phyloP scores from a whole-genome alignment of 2,113 vertebrate genomes.

The Acrocephalus arundinaceus region DNA sequence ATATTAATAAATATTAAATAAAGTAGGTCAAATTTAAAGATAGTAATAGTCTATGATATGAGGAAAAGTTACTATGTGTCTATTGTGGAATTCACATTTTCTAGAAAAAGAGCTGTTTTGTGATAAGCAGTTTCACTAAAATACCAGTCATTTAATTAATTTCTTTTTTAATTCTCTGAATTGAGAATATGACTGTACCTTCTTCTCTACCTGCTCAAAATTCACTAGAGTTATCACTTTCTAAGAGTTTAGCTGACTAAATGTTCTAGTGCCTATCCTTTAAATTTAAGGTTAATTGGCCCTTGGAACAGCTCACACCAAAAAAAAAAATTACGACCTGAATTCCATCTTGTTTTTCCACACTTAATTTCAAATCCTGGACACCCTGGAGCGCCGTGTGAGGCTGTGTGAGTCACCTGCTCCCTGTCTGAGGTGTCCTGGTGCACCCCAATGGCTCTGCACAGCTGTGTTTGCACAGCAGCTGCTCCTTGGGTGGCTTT shows the following conservation, averaged over 20 bases:
- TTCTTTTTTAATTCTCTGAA: neutral
- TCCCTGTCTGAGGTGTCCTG: neutral
- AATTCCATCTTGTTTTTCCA: neutral
- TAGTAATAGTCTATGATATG: neutral
- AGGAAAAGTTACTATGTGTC: neutral
- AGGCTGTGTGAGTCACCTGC: neutral
- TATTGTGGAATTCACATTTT: neutral
- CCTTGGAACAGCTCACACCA: neutral
- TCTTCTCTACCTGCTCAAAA: neutral
- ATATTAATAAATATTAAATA: neutral
- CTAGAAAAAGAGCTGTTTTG: neutral
- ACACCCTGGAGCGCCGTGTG: neutral
- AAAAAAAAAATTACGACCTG: fast-evolving
- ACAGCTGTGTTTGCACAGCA: fast-evolving
- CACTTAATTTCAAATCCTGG: neutral
- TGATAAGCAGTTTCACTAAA: neutral
- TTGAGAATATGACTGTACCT: neutral
- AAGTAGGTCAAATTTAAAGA: neutral
- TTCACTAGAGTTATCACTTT: neutral
- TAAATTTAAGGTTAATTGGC: neutral
- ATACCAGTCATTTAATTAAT: neutral
- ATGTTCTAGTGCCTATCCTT: neutral
- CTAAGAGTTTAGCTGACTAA: neutral
- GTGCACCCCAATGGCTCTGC: neutral
- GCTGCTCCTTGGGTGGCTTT: neutral